These are phyloP conservation scores for Platanista minor DNA, from an alignment of 2,113 vertebrate species.

Conservation along the genomic window DNA sequence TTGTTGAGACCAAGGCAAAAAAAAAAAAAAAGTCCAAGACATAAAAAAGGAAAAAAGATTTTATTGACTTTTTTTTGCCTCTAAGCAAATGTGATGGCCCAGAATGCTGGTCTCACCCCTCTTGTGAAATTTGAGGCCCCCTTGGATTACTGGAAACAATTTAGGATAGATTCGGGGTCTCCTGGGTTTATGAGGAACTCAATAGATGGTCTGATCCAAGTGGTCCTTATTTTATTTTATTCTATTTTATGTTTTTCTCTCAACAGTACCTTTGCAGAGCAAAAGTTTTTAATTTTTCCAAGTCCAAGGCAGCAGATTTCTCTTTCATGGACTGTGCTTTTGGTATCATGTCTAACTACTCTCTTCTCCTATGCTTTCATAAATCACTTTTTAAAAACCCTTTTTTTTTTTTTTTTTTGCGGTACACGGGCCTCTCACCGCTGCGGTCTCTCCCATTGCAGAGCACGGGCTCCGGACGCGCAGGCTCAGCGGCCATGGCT, in stretches of 20 bases:
- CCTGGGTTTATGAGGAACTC: neutral
- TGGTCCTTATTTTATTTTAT: neutral
- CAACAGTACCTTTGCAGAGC: neutral
- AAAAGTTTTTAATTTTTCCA: neutral
- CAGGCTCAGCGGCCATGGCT: too few species aligned
- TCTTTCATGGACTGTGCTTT: neutral
- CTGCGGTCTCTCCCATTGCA: too few species aligned
- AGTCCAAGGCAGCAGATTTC: neutral
- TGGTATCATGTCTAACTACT: neutral
- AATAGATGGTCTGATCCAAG: neutral
- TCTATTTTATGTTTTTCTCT: neutral
- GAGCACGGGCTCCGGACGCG: too few species aligned
- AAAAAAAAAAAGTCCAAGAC: neutral
- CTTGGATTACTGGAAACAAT: neutral
- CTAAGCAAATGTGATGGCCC: neutral
- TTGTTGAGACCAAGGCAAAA: neutral
- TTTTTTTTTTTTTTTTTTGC: too few species aligned
- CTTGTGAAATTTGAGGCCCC: neutral
- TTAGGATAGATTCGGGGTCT: neutral
- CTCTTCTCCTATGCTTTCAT: neutral
- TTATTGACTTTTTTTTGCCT: neutral
- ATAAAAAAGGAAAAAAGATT: neutral
- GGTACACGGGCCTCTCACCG: too few species aligned
- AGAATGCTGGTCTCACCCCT: neutral
- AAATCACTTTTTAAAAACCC: neutral